Conservation (phyloP, 2,113 vertebrate species). For the Chloropsis hardwickii region DNA sequence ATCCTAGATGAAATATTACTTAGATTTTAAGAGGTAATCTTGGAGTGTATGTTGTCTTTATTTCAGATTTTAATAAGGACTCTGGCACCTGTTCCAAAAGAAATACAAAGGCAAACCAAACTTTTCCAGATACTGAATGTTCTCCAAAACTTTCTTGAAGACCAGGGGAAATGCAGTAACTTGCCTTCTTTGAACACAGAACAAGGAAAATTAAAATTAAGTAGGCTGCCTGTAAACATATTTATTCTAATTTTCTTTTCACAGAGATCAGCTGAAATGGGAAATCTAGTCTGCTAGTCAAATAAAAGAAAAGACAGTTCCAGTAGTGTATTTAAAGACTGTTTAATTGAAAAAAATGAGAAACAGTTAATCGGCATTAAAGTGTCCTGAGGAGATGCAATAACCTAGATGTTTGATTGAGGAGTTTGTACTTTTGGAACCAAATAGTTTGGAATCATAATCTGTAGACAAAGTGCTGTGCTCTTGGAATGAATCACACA, state of each 20-base stretch:
- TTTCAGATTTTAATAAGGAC: slow-evolving; percentile 33
- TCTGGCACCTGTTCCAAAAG: neutral
- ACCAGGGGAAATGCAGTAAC: neutral
- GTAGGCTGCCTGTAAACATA: neutral
- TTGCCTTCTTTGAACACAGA: neutral
- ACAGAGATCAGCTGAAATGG: neutral
- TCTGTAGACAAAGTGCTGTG: neutral
- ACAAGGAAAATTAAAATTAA: neutral
- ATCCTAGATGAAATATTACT: slow-evolving; percentile 37
- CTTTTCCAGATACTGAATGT: neutral
- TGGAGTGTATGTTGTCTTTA: slow-evolving; percentile 30
- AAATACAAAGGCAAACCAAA: neutral
- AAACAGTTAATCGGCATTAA: neutral
- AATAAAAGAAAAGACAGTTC: neutral
- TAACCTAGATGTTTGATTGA: neutral
- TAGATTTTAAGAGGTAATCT: slow-evolving; percentile 34
- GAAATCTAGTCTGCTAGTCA: neutral
- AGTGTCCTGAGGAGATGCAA: neutral
- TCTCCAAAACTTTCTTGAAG: neutral
- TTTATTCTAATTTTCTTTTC: slow-evolving; percentile 23
- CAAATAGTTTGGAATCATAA: neutral
- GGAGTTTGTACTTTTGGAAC: neutral
- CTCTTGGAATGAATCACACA: rapidly evolving
- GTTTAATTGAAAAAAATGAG: neutral
- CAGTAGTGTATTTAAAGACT: neutral